A percentile compares a stretch with the other conserved stretches of the same genome.
Evolutionary conservation across 2,797 vertebrate species (phyloP).

Genomic region (Gambusia yucatana): DNA sequence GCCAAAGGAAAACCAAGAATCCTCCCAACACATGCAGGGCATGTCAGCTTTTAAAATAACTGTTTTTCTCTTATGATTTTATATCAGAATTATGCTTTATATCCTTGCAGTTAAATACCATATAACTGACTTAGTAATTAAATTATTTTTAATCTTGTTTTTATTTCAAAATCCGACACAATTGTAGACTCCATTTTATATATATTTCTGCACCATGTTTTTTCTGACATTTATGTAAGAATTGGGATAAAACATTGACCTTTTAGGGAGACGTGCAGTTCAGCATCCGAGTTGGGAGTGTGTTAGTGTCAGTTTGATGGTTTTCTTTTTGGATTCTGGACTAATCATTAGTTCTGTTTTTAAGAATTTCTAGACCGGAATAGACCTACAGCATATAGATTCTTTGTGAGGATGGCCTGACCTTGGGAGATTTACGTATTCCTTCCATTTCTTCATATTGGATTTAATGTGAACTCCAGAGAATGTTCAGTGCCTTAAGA

Average conservation of each 20-base stretch:
- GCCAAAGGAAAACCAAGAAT: constrained; percentile 1
- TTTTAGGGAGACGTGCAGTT: neutral
- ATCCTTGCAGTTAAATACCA: neutral
- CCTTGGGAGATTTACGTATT: no score
- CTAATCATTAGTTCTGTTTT: neutral
- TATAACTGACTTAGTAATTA: neutral
- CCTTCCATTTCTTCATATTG: no score
- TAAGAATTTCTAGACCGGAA: no score
- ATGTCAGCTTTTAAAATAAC: neutral
- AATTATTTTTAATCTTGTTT: neutral
- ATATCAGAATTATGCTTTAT: neutral
- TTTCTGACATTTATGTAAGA: neutral
- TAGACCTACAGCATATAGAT: no score
- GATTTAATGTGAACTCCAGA: no score
- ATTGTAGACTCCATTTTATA: neutral
- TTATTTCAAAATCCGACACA: neutral
- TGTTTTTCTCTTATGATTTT: neutral
- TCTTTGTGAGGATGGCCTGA: no score
- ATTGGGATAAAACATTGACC: neutral
- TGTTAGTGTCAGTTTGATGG: neutral
- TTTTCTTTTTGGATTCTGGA: neutral
- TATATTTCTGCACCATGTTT: neutral
- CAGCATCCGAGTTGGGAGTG: neutral
- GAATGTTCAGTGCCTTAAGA: no score
- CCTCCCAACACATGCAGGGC: neutral